phyloP scores from a whole-genome alignment of 2,797 vertebrate genomes.

The Eurystomus glaucurus region DNA sequence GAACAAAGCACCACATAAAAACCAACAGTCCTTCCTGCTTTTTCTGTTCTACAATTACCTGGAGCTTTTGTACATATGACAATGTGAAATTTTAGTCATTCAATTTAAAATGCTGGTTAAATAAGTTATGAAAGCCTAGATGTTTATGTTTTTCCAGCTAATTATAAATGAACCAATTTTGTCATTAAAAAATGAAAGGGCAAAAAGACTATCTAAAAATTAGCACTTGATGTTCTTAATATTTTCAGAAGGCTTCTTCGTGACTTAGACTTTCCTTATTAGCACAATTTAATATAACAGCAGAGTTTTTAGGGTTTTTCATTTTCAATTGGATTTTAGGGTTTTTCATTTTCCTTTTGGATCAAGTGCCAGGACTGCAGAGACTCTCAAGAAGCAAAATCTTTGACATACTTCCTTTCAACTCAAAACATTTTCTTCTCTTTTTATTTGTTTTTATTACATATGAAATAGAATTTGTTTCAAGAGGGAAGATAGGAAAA shows the following conservation, averaged over 20 bases:
- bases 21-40: background rate
- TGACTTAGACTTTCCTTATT: background rate
- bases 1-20: background rate
- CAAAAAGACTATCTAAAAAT: background rate
- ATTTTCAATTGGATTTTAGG: background rate
- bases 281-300: background rate
- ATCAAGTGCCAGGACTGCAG: background rate
- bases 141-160: background rate
- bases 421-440: background rate
- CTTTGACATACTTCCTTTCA: background rate
- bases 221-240: background rate
- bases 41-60: background rate
- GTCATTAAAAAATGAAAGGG: background rate
- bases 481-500: background rate
- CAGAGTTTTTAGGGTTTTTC: background rate
- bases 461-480: background rate
- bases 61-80: background rate
- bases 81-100: background rate
- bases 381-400: background rate
- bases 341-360: background rate
- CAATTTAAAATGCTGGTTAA: background rate
- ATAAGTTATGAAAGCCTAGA: background rate
- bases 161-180: background rate
- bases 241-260: background rate
- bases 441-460: background rate